Conservation (phyloP, 2,888 invertebrate genomes). For the Patella caerulea region DNA sequence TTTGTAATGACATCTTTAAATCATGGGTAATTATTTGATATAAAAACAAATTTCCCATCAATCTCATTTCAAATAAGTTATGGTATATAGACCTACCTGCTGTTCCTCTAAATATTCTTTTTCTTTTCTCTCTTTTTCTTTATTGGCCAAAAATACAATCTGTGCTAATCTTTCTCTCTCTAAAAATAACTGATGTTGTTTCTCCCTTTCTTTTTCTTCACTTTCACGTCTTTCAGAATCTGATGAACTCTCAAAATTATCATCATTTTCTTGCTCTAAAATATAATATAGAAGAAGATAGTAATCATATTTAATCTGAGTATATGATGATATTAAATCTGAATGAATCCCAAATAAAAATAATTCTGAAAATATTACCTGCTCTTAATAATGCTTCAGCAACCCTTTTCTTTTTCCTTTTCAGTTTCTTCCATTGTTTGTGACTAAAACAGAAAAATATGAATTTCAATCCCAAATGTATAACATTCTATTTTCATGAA, state of each 20-base stretch:
- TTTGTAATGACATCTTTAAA: too few species aligned
- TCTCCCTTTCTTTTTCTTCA: slow-evolving; percentile 30
- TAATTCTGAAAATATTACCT: too few species aligned
- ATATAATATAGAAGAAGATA: not conserved
- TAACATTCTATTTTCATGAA: too few species aligned
- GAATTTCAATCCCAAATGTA: not conserved
- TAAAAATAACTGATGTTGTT: slow-evolving; percentile 58
- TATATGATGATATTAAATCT: too few species aligned
- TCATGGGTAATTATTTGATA: too few species aligned
- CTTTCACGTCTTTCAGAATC: not conserved
- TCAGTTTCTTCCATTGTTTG: slow-evolving; percentile 28
- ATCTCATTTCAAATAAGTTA: too few species aligned
- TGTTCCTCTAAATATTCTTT: slow-evolving; percentile 54
- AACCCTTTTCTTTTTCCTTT: slow-evolving; percentile 20
- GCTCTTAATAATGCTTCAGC: too few species aligned
- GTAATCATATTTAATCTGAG: too few species aligned
- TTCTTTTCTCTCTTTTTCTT: slow-evolving; percentile 60
- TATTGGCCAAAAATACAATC: slow-evolving; percentile 49
- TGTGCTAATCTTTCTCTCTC: slow-evolving; percentile 60
- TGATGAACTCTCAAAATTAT: not conserved
- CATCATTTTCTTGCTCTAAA: not conserved
- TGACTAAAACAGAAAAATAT: slow-evolving; percentile 14
- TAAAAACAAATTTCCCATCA: too few species aligned
- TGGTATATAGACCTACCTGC: slow-evolving; percentile 47
- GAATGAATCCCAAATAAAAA: too few species aligned